Evolutionary conservation across 2,797 vertebrate species (phyloP).

Genomic region (Lateolabrax maculatus): DNA sequence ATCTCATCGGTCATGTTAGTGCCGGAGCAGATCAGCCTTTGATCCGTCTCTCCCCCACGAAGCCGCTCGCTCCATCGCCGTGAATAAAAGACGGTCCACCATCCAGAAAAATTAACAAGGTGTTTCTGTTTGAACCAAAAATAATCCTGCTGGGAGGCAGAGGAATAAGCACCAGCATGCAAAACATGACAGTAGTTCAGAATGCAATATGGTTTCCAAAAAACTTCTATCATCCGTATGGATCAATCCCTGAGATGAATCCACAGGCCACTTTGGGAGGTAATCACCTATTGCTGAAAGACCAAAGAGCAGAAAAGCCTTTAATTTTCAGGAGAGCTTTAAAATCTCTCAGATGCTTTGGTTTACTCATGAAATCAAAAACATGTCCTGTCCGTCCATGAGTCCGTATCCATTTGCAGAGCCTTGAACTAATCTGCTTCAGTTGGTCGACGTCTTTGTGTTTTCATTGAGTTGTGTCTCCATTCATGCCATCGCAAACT

Average conservation of each 20-base stretch:
- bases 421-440: too few relatives aligned
- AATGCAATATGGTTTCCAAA: background rate
- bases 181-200: background rate
- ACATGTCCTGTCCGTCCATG: background rate
- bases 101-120: constrained; percentile 23
- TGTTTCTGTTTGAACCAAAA: constrained; percentile 18
- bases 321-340: too few relatives aligned
- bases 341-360: too few relatives aligned
- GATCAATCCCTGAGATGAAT: background rate
- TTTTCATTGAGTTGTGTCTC: background rate
- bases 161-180: constrained; percentile 5
- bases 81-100: constrained; percentile 6
- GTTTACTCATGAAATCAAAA: background rate
- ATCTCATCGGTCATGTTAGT: constrained; percentile 54
- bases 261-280: background rate
- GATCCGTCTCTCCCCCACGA: constrained; percentile 22
- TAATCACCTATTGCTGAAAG: background rate
- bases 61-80: background rate
- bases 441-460: too few relatives aligned
- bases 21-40: constrained; percentile 46
- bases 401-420: too few relatives aligned
- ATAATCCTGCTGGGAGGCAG: constrained; percentile 18
- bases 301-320: background rate
- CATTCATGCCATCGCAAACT: background rate
- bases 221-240: background rate